Percentiles rank a stretch among this genome's conserved stretches.
Conservation (phyloP, 30 jellyfish, hydroid and myxozoan species). For the Hydra vulgaris region DNA sequence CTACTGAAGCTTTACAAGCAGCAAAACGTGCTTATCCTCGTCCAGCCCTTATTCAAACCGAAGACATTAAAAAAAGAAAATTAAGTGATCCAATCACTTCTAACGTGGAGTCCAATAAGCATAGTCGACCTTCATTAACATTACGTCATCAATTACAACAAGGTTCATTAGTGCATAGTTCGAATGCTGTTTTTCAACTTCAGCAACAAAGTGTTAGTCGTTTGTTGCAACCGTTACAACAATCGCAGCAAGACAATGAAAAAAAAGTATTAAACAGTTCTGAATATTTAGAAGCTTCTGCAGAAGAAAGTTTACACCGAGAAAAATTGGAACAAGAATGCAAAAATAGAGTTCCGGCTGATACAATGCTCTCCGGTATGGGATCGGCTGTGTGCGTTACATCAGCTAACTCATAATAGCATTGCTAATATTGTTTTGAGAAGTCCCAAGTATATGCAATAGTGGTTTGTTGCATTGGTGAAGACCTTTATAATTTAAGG, state of each 20-base stretch:
- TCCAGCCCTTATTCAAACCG: background rate
- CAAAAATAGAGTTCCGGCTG: background rate
- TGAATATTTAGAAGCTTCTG: background rate
- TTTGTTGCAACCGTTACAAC: background rate
- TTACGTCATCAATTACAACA: background rate
- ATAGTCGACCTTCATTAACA: background rate
- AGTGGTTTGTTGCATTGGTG: too few relatives aligned
- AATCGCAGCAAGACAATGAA: background rate
- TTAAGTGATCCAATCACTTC: background rate
- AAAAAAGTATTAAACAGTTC: background rate
- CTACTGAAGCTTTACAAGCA: constrained; percentile 26
- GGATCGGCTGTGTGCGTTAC: background rate
- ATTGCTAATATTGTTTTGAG: background rate
- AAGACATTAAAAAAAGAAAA: constrained; percentile 5
- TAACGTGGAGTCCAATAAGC: background rate
- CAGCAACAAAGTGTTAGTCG: background rate
- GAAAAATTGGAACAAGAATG: background rate
- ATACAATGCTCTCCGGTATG: background rate
- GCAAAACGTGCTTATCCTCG: constrained; percentile 23
- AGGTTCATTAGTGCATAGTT: background rate
- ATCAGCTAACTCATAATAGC: background rate
- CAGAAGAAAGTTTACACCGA: background rate
- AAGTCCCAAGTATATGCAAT: too few relatives aligned
- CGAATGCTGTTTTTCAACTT: background rate
- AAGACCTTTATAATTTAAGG: too few relatives aligned